Conservation (phyloP, 2,113 vertebrate genomes). For the Gallinago paraguaiae region DNA sequence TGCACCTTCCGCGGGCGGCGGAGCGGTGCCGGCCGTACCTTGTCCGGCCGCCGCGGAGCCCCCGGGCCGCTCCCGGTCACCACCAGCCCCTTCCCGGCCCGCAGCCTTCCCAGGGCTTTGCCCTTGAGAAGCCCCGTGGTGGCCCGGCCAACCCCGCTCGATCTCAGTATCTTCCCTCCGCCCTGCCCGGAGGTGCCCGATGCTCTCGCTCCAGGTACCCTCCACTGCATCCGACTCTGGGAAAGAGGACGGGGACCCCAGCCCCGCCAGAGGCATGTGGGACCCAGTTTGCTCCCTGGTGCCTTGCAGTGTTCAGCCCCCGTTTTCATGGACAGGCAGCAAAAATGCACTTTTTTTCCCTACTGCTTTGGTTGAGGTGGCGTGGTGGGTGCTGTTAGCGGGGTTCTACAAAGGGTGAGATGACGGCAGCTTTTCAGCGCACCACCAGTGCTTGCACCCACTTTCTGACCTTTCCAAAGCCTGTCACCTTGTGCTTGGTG, state of each 20-base stretch:
- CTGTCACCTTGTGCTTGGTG: rapidly evolving
- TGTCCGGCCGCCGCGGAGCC: not conserved
- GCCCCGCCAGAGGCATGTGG: not conserved
- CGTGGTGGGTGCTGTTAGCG: not conserved
- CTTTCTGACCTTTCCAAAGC: not conserved
- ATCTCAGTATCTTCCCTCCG: not conserved
- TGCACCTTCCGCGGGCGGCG: not conserved
- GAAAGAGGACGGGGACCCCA: not conserved
- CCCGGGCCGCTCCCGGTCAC: not conserved
- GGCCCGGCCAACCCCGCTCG: not conserved
- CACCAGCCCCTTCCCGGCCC: not conserved
- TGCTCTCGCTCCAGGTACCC: not conserved
- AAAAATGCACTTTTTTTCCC: not conserved
- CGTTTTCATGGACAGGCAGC: not conserved
- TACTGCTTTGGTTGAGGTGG: rapidly evolving
- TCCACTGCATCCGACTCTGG: rapidly evolving
- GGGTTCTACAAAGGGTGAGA: rapidly evolving
- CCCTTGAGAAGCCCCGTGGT: not conserved
- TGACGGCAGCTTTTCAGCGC: not conserved
- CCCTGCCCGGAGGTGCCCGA: not conserved
- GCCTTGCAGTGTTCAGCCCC: not conserved
- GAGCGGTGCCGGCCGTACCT: not conserved
- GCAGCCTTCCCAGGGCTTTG: not conserved
- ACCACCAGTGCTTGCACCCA: rapidly evolving
- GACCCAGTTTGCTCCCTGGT: not conserved